Evolutionary conservation across 1,140 invertebrate species (phyloP).

Genomic region (Lethocerus indicus): DNA sequence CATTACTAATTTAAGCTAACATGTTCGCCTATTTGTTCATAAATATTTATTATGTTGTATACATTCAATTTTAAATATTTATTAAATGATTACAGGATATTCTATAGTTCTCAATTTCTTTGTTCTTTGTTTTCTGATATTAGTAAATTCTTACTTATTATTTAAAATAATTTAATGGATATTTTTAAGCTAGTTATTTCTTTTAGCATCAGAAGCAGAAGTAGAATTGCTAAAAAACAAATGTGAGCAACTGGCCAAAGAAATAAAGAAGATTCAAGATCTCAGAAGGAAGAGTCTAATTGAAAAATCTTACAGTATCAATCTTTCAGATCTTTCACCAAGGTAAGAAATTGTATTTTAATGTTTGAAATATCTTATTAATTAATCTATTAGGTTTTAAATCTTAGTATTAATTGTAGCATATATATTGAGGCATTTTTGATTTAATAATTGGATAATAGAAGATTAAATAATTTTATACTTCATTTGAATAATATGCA

Average conservation of each 20-base stretch:
- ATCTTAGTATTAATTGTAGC: too few species aligned
- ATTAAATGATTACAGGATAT: background rate
- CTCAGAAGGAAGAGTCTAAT: background rate
- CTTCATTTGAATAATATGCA: too few species aligned
- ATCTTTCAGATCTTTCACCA: too few species aligned
- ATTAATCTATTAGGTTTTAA: too few species aligned
- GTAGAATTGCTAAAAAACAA: conserved; percentile 17
- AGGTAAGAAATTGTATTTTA: too few species aligned
- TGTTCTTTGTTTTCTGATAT: background rate
- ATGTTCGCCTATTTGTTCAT: background rate
- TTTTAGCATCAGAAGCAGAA: conserved; percentile 17
- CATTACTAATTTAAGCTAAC: background rate
- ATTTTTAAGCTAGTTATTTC: background rate
- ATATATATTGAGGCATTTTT: too few species aligned
- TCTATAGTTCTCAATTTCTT: background rate
- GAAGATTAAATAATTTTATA: too few species aligned
- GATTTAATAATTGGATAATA: too few species aligned
- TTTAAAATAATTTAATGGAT: background rate
- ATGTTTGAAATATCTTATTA: too few species aligned
- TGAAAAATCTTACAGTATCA: too few species aligned
- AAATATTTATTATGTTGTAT: background rate
- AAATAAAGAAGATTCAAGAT: conserved; percentile 8
- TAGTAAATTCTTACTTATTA: background rate
- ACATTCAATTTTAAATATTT: background rate
- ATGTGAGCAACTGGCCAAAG: conserved; percentile 17